Conservation (phyloP, 2,797 vertebrate species). For the Macropodus opercularis region DNA sequence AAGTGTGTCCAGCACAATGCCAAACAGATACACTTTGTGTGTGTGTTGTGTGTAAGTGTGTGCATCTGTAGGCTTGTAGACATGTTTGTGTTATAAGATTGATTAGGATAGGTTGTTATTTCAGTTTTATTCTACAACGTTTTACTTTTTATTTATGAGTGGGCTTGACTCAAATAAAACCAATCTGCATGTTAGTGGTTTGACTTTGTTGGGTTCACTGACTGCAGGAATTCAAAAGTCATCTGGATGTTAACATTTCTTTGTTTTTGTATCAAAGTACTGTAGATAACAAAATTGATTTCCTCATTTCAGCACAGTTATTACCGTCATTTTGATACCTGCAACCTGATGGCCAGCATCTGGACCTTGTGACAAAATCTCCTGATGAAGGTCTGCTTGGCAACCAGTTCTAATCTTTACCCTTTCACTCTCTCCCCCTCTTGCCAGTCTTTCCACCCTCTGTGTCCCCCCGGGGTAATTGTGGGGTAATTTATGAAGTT, state of each 20-base stretch:
- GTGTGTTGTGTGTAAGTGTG: constrained; percentile 47
- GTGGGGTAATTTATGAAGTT: constrained; percentile 85
- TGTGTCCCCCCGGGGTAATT: constrained; percentile 72
- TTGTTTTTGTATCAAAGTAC: not conserved
- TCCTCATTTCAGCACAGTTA: not conserved
- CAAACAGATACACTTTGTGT: constrained; percentile 59
- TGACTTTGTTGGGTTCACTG: not conserved
- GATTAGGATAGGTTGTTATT: constrained; percentile 18
- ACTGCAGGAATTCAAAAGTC: not conserved
- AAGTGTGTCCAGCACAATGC: constrained; percentile 81
- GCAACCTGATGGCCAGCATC: constrained; percentile 73
- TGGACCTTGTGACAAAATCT: constrained; percentile 61
- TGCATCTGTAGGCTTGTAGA: constrained; percentile 36
- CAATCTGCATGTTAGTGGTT: not conserved
- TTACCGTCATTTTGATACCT: constrained; percentile 27
- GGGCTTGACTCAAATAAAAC: not conserved
- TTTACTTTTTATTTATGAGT: not conserved
- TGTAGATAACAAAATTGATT: too few relatives aligned
- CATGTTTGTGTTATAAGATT: constrained; percentile 16
- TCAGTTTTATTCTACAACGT: not conserved
- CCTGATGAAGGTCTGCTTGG: constrained; percentile 65
- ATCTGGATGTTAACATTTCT: not conserved
- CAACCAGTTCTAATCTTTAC: constrained; percentile 62
- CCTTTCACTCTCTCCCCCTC: constrained; percentile 64
- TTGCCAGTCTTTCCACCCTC: constrained; percentile 54